Conservation (phyloP, 2,888 invertebrate species). For the Hofmannophila pseudospretella region DNA sequence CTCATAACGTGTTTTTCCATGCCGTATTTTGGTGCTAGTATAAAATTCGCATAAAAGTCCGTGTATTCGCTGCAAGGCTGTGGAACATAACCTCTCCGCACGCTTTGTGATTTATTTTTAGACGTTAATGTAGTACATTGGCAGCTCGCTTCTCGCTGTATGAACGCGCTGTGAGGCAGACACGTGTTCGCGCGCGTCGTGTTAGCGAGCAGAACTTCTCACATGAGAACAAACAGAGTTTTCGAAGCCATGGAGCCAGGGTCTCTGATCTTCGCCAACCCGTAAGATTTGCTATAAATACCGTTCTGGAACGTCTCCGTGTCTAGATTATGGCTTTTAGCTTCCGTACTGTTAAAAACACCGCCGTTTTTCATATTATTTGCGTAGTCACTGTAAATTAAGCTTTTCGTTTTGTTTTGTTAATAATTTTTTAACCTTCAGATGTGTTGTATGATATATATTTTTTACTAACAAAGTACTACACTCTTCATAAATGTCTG, state of each 20-base stretch:
- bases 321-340: slow-evolving; percentile 33
- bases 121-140: slow-evolving; percentile 66
- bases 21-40: slow-evolving; percentile 41
- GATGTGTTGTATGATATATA: too few species aligned
- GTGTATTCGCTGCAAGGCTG: slow-evolving; percentile 26
- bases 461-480: too few species aligned
- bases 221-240: slow-evolving; percentile 31
- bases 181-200: slow-evolving; percentile 53
- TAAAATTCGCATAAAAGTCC: slow-evolving; percentile 23
- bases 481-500: too few species aligned
- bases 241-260: slow-evolving; percentile 47
- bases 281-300: slow-evolving; percentile 52
- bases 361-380: slow-evolving; percentile 5
- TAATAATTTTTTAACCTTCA: too few species aligned
- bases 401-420: too few species aligned
- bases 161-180: slow-evolving; percentile 37
- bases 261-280: slow-evolving; percentile 54
- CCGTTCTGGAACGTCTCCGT: slow-evolving; percentile 36
- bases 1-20: slow-evolving; percentile 36
- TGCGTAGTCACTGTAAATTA: slow-evolving; percentile 5
- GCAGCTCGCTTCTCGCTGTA: slow-evolving; percentile 52
- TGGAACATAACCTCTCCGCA: slow-evolving; percentile 62
- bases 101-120: slow-evolving; percentile 71
- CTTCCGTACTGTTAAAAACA: slow-evolving; percentile 29
- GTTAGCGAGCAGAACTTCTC: slow-evolving; percentile 28